These are phyloP conservation scores for Netelia melanura DNA, from an alignment of 2,888 invertebrate genomes.

Conservation along the genomic window DNA sequence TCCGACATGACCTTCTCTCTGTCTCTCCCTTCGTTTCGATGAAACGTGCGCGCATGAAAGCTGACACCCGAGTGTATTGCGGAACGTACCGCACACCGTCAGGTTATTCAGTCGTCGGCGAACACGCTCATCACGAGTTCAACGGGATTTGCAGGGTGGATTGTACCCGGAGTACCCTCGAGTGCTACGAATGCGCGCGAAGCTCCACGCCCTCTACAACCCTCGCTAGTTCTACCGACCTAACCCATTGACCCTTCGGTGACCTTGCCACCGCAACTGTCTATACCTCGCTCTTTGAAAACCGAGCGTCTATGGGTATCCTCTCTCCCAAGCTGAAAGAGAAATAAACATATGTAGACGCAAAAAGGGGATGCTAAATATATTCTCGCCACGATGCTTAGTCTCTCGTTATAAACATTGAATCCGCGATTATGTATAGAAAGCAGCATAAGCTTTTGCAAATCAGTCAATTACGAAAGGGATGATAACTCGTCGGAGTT, in stretches of 20 bases:
- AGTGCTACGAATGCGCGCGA: slow-evolving; percentile 53
- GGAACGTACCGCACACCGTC: slow-evolving; percentile 58
- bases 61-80: slow-evolving; percentile 66
- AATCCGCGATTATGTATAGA: slow-evolving; percentile 26
- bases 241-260: slow-evolving; percentile 57
- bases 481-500: slow-evolving; percentile 64
- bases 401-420: slow-evolving; percentile 18
- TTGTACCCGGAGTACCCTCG: slow-evolving; percentile 64
- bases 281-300: slow-evolving; percentile 59
- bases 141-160: slow-evolving; percentile 49
- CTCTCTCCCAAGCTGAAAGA: background rate
- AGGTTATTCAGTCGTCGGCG: slow-evolving; percentile 49
- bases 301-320: slow-evolving; percentile 49
- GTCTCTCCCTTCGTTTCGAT: slow-evolving; percentile 37
- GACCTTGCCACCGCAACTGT: slow-evolving; percentile 65
- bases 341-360: background rate
- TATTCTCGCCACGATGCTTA: background rate
- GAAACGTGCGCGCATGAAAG: slow-evolving; percentile 69
- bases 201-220: slow-evolving; percentile 25
- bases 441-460: slow-evolving; percentile 57
- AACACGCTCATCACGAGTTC: slow-evolving; percentile 31
- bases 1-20: slow-evolving; percentile 21
- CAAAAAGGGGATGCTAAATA: background rate
- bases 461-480: slow-evolving; percentile 63
- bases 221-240: slow-evolving; percentile 35